These are phyloP conservation scores for Macrostomum lignano DNA, from an alignment of 1,140 invertebrate genomes.

Conservation along the genomic window DNA sequence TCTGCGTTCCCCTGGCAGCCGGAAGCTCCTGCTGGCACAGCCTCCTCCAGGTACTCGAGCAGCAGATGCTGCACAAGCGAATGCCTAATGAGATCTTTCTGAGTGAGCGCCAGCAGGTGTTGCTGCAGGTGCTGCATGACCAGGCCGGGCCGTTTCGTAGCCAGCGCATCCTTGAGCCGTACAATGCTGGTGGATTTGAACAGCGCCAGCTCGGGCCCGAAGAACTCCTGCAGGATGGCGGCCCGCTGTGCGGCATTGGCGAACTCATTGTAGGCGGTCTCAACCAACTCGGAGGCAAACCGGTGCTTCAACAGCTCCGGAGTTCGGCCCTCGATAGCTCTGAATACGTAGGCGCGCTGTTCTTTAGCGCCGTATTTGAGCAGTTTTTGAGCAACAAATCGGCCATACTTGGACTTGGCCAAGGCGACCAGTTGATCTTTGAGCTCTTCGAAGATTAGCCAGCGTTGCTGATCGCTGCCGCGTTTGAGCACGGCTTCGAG, in stretches of 20 bases:
- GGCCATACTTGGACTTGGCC: slow-evolving; percentile 49
- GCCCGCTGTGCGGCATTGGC: slow-evolving; percentile 30
- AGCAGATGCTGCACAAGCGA: no score
- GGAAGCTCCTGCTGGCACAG: no score
- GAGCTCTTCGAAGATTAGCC: slow-evolving; percentile 36
- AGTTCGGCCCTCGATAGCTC: background rate
- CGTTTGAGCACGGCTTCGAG: slow-evolving; percentile 50
- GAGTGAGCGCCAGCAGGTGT: no score
- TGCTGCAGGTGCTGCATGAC: no score
- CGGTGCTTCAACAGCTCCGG: slow-evolving; percentile 4
- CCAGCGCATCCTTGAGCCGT: no score
- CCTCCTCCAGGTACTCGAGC: no score
- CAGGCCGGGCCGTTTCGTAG: no score
- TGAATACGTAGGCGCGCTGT: background rate
- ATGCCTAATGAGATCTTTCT: no score
- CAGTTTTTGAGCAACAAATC: slow-evolving; percentile 44
- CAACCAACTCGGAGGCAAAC: slow-evolving; percentile 30
- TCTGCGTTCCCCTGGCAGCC: no score
- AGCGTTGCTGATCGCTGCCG: slow-evolving; percentile 35
- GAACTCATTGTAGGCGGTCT: slow-evolving; percentile 33
- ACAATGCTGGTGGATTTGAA: no score
- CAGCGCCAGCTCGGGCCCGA: slow-evolving; percentile 29
- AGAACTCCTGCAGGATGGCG: slow-evolving; percentile 32
- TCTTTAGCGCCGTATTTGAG: slow-evolving; percentile 37
- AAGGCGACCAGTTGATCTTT: slow-evolving; percentile 33